Evolutionary conservation across 2,888 invertebrate genomes (phyloP).

Genomic region (Petrolisthes manimaculis): DNA sequence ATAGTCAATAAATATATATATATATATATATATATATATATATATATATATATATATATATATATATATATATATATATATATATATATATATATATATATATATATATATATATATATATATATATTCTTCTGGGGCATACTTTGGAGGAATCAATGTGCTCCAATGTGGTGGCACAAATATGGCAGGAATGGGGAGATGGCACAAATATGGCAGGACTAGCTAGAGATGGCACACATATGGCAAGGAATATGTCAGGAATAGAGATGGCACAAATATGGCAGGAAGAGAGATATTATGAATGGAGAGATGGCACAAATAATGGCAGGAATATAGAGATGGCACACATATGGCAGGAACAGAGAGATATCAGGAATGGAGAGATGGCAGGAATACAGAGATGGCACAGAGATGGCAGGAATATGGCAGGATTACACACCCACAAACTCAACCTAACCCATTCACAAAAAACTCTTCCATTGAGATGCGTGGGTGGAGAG

Average conservation of each 20-base stretch:
- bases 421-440: too few species aligned
- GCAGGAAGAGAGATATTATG: too few species aligned
- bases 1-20: neutral
- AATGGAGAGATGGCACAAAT: too few species aligned
- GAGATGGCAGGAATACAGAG: neutral
- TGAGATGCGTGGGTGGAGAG: conserved; percentile 42
- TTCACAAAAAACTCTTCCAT: conserved; percentile 43
- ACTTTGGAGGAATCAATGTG: too few species aligned
- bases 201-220: neutral
- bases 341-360: neutral
- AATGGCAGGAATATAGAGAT: too few species aligned
- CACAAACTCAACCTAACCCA: neutral
- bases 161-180: too few species aligned
- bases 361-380: neutral
- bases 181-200: neutral
- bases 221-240: neutral
- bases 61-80: conserved; percentile 1
- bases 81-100: conserved; percentile 1
- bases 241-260: too few species aligned
- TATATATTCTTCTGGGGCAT: too few species aligned
- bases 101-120: conserved; percentile 1
- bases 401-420: neutral
- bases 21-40: neutral
- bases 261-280: too few species aligned
- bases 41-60: conserved; percentile 1